Conservation (phyloP, 2,797 vertebrate genomes). For the Australoheros facetus region DNA sequence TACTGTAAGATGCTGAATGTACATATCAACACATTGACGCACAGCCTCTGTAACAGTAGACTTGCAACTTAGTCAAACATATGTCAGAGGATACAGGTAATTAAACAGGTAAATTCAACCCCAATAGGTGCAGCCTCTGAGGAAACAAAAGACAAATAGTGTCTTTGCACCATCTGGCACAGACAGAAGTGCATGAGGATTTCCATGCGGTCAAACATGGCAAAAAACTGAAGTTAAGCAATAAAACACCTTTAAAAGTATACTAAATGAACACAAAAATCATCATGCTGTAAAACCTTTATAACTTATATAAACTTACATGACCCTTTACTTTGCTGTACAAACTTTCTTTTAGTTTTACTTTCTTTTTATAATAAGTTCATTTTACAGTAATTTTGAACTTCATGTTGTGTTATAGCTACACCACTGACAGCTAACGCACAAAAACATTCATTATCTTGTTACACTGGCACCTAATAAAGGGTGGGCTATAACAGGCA, state of each 20-base stretch:
- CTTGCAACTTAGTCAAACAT: constrained; percentile 1
- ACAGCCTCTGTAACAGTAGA: background rate
- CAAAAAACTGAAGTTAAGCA: constrained; percentile 9
- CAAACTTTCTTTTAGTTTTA: background rate
- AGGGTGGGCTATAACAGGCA: background rate
- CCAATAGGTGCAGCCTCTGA: constrained; percentile 62
- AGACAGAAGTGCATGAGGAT: constrained; percentile 29
- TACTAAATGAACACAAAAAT: background rate
- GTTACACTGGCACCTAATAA: background rate
- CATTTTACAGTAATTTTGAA: background rate
- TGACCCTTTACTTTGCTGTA: background rate
- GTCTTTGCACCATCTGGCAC: constrained; percentile 57
- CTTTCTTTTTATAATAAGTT: background rate
- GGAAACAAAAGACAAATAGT: constrained; percentile 54
- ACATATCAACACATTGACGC: background rate
- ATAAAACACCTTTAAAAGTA: background rate
- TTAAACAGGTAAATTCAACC: constrained; percentile 35
- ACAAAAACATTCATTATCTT: background rate
- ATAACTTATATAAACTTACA: background rate
- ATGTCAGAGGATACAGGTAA: constrained; percentile 28
- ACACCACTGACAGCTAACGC: background rate
- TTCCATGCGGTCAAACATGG: constrained; percentile 47
- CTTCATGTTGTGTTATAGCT: background rate
- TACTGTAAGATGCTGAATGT: background rate
- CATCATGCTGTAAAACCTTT: background rate